Conservation (phyloP, 2,113 vertebrate genomes). For the Amazona vittata region DNA sequence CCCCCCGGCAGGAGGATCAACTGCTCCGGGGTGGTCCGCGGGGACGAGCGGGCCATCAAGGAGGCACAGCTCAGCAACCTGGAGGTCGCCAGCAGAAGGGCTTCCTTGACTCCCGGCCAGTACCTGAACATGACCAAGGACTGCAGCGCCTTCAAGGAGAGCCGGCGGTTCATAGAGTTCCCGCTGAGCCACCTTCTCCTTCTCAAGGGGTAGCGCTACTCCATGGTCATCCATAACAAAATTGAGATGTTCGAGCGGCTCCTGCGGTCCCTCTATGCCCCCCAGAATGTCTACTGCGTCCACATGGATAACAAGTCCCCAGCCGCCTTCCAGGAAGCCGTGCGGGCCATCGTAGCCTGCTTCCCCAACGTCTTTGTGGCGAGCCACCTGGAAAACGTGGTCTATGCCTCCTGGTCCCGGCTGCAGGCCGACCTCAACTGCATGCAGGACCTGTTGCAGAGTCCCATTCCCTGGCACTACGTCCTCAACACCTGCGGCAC, state of each 20-base stretch:
- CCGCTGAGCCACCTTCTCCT: slow-evolving; percentile 83
- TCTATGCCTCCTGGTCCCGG: slow-evolving; percentile 90
- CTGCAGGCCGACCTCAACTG: slow-evolving; percentile 95
- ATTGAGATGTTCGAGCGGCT: slow-evolving; percentile 92
- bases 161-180: slow-evolving; percentile 76
- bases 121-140: slow-evolving; percentile 82
- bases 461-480: slow-evolving; percentile 82
- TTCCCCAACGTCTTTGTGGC: slow-evolving; percentile 91
- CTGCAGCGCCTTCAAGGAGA: slow-evolving; percentile 74
- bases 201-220: too few relatives aligned
- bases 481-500: slow-evolving; percentile 90
- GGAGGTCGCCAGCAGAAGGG: slow-evolving; percentile 11
- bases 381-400: slow-evolving; percentile 78
- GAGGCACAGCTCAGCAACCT: slow-evolving; percentile 53
- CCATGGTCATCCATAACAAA: slow-evolving; percentile 91
- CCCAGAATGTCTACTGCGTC: slow-evolving; percentile 92
- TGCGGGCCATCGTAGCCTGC: slow-evolving; percentile 81
- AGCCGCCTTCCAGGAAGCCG: slow-evolving; percentile 72
- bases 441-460: slow-evolving; percentile 85
- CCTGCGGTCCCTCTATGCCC: slow-evolving; percentile 82
- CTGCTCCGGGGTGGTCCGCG: slow-evolving; percentile 77
- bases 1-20: slow-evolving; percentile 38
- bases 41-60: slow-evolving; percentile 58
- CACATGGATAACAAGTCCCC: slow-evolving; percentile 85
- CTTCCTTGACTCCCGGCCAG: slow-evolving; percentile 26